Evolutionary conservation across 2,113 vertebrate genomes (phyloP).

Genomic region (Chlamydotis undulata): DNA sequence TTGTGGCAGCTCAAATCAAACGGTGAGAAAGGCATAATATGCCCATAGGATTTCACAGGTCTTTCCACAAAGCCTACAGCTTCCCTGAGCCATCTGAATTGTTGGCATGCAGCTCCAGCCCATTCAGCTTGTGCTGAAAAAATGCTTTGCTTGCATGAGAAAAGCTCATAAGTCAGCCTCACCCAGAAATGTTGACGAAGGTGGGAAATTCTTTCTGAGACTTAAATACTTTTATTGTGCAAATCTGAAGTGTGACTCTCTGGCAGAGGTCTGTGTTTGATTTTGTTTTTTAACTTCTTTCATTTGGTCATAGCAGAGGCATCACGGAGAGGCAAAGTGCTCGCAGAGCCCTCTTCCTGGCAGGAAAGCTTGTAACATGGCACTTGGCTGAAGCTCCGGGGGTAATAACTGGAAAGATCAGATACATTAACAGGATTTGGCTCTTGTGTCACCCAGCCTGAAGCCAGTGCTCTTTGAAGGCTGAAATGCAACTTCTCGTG

Average conservation of each 20-base stretch:
- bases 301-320: rapidly evolving
- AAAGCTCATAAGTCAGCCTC: rapidly evolving
- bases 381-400: not conserved
- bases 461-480: not conserved
- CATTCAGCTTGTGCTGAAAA: rapidly evolving
- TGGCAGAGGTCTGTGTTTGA: not conserved
- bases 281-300: not conserved
- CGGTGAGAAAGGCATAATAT: not conserved
- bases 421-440: not conserved
- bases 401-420: not conserved
- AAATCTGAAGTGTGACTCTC: not conserved
- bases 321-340: rapidly evolving
- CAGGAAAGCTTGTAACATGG: not conserved
- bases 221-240: not conserved
- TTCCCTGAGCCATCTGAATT: not conserved
- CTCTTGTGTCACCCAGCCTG: not conserved
- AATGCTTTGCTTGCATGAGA: not conserved
- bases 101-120: rapidly evolving
- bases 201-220: not conserved
- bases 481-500: not conserved
- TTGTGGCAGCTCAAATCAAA: not conserved
- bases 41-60: not conserved
- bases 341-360: not conserved
- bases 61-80: not conserved
- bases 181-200: not conserved